Evolutionary conservation across 1,140 invertebrate species (phyloP), one percentile per base, ranked within the genome.

Genomic region (Cydia fagiglandana): DNA sequence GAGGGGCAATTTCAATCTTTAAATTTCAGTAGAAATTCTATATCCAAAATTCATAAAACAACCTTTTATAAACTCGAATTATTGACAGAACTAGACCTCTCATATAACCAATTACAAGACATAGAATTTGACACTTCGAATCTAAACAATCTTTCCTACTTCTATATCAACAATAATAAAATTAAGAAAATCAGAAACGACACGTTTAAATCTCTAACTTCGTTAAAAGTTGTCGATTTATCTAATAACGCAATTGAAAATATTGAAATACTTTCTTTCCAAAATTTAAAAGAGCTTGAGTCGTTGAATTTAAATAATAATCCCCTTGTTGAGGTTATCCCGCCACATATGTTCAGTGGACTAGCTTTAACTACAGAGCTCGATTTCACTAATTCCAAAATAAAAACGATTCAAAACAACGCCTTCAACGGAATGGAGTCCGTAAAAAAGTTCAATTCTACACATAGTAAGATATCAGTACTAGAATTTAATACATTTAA

Each of bases 401-500:
- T 70, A 5, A 70, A 70, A 1, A 70, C 30, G 15, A 34, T 70
- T 41, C 66, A 70, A 20, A 17, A 41, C n/a, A 70, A 70, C 34
- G 66, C 66, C 10, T 70, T 70, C 34, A 70, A 38, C 7, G 66
- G 66, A 70, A 70, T 70, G 66, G 66, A 41, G 30, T 70, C 66
- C 7, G 20, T 70, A 4, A 70, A 10, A 70, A 38, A 6, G 7
- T 70, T 70, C 9, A 70, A 70, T 17, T 15, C 34, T 15, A 28
- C 66, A 13, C 4, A 38, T 15, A 17, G 66, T 70, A 24, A 70
- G 6, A 24, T 70, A 41, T 17, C 15, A 41, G 17, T 4, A 4
- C 4, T 70, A 20, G 30, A 70, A 17, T 6, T 70, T 41, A 70
- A 70, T 38, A 20, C 17, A 41, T 70, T 70, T 17, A 70, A 70